Evolutionary conservation across 2,113 vertebrate genomes (phyloP), one percentile per base, ranked within the genome.

Genomic region (Syngnathus scovelli): DNA sequence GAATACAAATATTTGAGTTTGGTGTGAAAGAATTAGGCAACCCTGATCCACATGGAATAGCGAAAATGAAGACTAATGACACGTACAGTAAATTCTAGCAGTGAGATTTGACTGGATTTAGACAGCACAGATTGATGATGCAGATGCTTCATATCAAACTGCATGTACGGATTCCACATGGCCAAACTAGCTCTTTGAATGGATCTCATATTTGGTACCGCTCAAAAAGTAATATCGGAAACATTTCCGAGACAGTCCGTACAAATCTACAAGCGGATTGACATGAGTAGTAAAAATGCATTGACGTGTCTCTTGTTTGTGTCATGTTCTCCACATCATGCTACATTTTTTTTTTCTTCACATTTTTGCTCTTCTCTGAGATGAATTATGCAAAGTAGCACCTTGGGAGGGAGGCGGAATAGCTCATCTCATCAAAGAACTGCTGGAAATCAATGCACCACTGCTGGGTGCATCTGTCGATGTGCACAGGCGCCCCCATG

Each of bases 351-450:
- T 86, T 78, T 79, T 79, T 85, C 86, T 85, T 83, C 83, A 85
- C 74, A 81, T 87, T 87, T 33, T 84, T 27, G 74, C 83, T 83
- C 78, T 62, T 83, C 82, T 81, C 82, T 82, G 83, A 87, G 86
- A 89, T 87, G 77, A 91, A 89, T 90, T 88, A 90, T 89, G 89
- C 85, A 90, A 88, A 89, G 80, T 76, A 84, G 80, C 80, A 89
- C 86, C 85, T 86, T 87, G 86, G 83, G 87, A 90, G 83, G 80
- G 81, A 85, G 83, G 86, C 72, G 75, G 83, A 90, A 89, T 88
- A 84, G 81, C 87, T 87, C 85, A 85, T 90, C 86, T 90, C 83
- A 89, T 87, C 88, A 89, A 89, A 89, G 82, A 87, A 83, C 86
- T 77, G 88, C 85, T 87, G 88, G 88, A 87, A 86, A 90, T 90